Evolutionary conservation across 2,113 vertebrate species (phyloP), one percentile per base, ranked within the genome.

Genomic region (Paralichthys olivaceus): DNA sequence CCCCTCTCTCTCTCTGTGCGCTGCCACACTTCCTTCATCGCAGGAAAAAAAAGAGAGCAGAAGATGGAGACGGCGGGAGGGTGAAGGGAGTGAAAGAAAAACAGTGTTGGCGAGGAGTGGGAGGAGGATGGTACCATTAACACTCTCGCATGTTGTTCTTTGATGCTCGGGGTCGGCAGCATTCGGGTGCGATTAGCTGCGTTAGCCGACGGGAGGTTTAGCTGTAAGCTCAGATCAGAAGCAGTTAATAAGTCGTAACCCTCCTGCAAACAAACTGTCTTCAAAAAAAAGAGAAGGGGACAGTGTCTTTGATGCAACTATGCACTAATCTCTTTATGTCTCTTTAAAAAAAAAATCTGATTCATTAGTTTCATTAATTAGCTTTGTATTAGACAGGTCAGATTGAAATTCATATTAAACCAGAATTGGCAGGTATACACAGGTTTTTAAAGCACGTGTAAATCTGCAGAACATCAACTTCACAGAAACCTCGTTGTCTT

Each of bases 71-170:
- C n/a, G 25, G 63, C 15, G 32, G 75, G 71, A 72, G 85, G 66
- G 71, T 37, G 69, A 60, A 64, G 66, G 79, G 87, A 81, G 81
- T 80, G 78, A 84, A 89, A 85, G 83, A 83, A 91, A 91, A 90
- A 92, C 84, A 83, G 70, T 83, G 83, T 88, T 84, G 63, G 84
- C 4, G 37, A 12, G 20, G 73, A 70, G 75, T 4, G 55, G 81
- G 80, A 77, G 82, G 76, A 84, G 74, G 86, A 75, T 82, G 81
- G 88, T 80, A 80, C 69, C 77, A 86, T 91, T 87, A 90, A 81
- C 76, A 78, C 67, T 58, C 8, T 20, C 19, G 75, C 69, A 19
- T 87, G 79, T 77, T 86, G 84, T 76, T 83, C 84, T 89, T 63
- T 90, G 80, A 87, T 82, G 83, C 67, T 32, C 0, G 20, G 72